phyloP scores from a whole-genome alignment of 2,888 invertebrate genomes.

The Chymomyza amoena region DNA sequence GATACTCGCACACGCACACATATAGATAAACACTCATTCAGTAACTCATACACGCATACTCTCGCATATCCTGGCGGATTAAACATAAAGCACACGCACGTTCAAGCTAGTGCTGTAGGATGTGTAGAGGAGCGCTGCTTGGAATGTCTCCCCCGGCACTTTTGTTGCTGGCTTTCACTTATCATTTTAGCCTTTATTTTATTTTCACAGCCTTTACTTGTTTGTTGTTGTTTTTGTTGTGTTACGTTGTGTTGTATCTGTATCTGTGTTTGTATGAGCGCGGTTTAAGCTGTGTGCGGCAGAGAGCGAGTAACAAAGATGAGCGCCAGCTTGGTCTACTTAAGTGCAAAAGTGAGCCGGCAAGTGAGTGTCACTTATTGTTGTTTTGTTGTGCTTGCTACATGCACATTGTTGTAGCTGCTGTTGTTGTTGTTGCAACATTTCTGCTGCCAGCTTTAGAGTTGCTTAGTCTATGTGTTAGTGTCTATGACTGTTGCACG shows the following conservation, averaged over 20 bases:
- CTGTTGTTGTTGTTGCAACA: conserved; percentile 46
- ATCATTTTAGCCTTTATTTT: conserved; percentile 63
- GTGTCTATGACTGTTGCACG: conserved; percentile 5
- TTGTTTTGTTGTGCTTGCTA: conserved; percentile 19
- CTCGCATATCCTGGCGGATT: neutral
- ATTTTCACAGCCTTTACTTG: conserved; percentile 62
- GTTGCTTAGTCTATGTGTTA: conserved; percentile 38
- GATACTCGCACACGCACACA: neutral
- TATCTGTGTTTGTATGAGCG: conserved; percentile 36
- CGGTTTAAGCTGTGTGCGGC: conserved; percentile 49
- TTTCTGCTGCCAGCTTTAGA: conserved; percentile 74
- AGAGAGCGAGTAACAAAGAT: conserved; percentile 38
- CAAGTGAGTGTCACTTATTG: conserved; percentile 45
- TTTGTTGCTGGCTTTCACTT: conserved; percentile 51
- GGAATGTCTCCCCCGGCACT: neutral
- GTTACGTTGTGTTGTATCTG: conserved; percentile 25
- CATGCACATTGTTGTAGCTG: conserved; percentile 54
- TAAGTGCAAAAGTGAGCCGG: conserved; percentile 57
- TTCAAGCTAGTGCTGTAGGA: neutral
- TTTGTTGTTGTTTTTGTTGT: conserved; percentile 25
- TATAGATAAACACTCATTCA: neutral
- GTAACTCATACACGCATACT: conserved; percentile 1
- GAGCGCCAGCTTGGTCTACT: conserved; percentile 42
- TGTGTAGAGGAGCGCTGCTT: neutral
- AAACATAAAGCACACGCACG: conserved; percentile 4